These are phyloP conservation scores for Syngnathus scovelli DNA, from an alignment of 2,113 vertebrate genomes.

Conservation along the genomic window DNA sequence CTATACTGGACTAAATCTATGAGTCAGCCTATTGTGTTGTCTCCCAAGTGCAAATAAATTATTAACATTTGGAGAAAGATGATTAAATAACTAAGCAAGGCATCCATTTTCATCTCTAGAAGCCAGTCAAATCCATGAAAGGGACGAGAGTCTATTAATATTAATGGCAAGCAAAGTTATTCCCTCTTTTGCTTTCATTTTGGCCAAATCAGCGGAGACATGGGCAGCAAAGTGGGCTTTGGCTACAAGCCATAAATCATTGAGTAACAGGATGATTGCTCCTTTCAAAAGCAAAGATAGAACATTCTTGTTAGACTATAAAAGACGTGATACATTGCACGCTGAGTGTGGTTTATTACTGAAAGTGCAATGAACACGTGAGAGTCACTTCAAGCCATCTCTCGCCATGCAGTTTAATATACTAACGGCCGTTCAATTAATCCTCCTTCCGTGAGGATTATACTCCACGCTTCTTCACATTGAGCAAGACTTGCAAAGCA, in stretches of 20 bases:
- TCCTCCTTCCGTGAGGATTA: neutral
- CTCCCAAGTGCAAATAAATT: constrained; percentile 32
- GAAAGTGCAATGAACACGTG: neutral
- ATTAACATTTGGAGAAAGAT: constrained; percentile 34
- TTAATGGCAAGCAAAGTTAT: constrained; percentile 40
- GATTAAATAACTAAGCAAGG: constrained; percentile 34
- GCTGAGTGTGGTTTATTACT: constrained; percentile 6
- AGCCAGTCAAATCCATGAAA: constrained; percentile 27
- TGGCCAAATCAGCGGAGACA: constrained; percentile 37
- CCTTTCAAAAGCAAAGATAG: neutral
- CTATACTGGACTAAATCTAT: constrained; percentile 12
- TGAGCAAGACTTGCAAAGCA: neutral
- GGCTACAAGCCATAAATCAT: constrained; percentile 45
- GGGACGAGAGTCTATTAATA: constrained; percentile 35
- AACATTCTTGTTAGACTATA: constrained; percentile 34
- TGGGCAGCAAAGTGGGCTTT: constrained; percentile 14
- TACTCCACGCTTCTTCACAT: neutral
- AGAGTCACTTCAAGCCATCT: neutral
- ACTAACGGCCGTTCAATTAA: neutral
- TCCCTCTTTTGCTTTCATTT: constrained; percentile 35
- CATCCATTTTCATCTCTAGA: constrained; percentile 31
- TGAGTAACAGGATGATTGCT: constrained; percentile 39
- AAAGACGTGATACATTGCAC: constrained; percentile 46
- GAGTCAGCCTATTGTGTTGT: constrained; percentile 33
- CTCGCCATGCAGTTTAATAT: neutral